Percentiles rank a stretch among this genome's conserved stretches.
Evolutionary conservation across 2,113 vertebrate genomes (phyloP).

Genomic region (Salvelinus fontinalis): DNA sequence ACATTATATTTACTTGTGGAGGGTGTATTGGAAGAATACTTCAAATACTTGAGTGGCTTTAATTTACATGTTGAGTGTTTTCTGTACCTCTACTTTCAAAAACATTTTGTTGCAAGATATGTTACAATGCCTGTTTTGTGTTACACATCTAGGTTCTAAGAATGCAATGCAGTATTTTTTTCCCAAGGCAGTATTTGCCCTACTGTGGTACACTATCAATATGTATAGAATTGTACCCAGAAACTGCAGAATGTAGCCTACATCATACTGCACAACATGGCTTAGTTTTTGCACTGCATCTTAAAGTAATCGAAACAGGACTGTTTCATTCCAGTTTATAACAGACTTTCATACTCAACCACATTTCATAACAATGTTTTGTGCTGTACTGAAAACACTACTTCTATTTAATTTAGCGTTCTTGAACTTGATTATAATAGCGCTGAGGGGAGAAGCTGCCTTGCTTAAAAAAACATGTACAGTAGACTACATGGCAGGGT

Average conservation of each 20-base stretch:
- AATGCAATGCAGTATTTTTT: slow-evolving; percentile 44
- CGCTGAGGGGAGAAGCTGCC: background rate
- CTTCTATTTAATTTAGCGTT: slow-evolving; percentile 45
- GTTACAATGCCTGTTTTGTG: slow-evolving; percentile 14
- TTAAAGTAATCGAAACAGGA: slow-evolving; percentile 19
- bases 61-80: slow-evolving; percentile 43
- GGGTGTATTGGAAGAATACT: background rate
- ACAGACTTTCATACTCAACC: slow-evolving; percentile 14
- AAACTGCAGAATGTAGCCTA: slow-evolving; percentile 48
- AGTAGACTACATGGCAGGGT: slow-evolving; percentile 10
- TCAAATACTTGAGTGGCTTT: background rate
- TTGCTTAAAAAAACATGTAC: slow-evolving; percentile 34
- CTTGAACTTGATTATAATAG: slow-evolving; percentile 22
- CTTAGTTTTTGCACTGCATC: slow-evolving; percentile 24
- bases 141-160: background rate
- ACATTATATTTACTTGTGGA: background rate
- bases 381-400: slow-evolving; percentile 23
- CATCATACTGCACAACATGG: slow-evolving; percentile 8
- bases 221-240: slow-evolving; percentile 12
- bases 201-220: background rate
- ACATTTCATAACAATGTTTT: slow-evolving; percentile 20
- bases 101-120: slow-evolving; percentile 42
- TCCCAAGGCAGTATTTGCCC: slow-evolving; percentile 16
- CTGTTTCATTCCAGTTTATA: slow-evolving; percentile 19
- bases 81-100: slow-evolving; percentile 13